A percentile compares a stretch with the other conserved stretches of the same genome.
Evolutionary conservation across 2,888 invertebrate species (phyloP).

Genomic region (Caenorhabditis sp.): DNA sequence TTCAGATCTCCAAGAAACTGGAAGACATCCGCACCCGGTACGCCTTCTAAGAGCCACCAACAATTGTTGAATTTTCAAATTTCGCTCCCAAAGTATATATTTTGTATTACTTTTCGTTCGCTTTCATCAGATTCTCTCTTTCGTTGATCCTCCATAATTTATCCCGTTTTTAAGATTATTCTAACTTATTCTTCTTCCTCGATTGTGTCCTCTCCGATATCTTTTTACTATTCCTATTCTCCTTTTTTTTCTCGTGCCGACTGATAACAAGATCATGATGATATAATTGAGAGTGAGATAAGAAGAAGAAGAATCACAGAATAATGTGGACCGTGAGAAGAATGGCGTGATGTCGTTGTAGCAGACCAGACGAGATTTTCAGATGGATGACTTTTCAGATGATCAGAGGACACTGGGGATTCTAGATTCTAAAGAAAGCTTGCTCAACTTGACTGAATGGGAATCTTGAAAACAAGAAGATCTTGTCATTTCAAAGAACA

Average conservation of each 20-base stretch:
- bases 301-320: slow-evolving; percentile 16
- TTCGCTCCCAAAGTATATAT: neutral
- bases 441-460: too few species aligned
- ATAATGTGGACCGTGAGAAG: neutral
- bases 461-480: too few species aligned
- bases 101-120: slow-evolving; percentile 29
- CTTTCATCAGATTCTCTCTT: slow-evolving; percentile 24
- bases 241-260: slow-evolving; percentile 19
- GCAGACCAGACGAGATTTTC: slow-evolving; percentile 15
- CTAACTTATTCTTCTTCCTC: slow-evolving; percentile 7
- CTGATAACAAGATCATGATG: slow-evolving; percentile 46
- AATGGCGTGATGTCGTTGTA: slow-evolving; percentile 58
- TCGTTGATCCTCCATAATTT: slow-evolving; percentile 9
- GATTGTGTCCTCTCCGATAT: slow-evolving; percentile 17
- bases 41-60: slow-evolving; percentile 89
- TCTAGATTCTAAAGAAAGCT: too few species aligned
- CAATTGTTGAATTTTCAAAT: slow-evolving; percentile 20
- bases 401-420: too few species aligned
- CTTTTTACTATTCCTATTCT: slow-evolving; percentile 10
- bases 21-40: slow-evolving; percentile 99
- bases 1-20: slow-evolving; percentile 92
- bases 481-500: neutral
- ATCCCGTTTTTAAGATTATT: neutral
- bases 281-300: slow-evolving; percentile 40
- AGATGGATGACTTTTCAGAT: neutral